Percentiles rank a stretch among this genome's conserved stretches.
These are phyloP conservation scores for Leptinotarsa undecemlineata DNA, from an alignment of 1,140 invertebrate genomes.

Conservation along the genomic window DNA sequence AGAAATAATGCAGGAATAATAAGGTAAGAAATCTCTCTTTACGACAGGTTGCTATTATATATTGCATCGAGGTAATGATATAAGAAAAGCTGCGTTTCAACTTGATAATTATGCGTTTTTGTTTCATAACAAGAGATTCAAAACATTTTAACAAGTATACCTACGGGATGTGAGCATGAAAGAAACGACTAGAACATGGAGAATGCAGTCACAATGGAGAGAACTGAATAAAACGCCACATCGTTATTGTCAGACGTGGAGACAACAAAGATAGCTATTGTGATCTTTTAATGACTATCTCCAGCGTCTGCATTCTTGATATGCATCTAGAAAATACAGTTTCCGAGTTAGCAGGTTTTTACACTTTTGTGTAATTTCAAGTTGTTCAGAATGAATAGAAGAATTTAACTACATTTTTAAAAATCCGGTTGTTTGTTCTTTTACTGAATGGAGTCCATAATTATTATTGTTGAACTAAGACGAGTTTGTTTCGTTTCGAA, in stretches of 20 bases:
- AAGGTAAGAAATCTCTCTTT: not conserved
- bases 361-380: not conserved
- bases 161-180: slow-evolving; percentile 7
- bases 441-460: too few relatives aligned
- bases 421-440: not conserved
- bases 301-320: slow-evolving; percentile 29
- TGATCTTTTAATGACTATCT: slow-evolving; percentile 30
- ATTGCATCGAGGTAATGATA: slow-evolving; percentile 6
- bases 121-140: slow-evolving; percentile 14
- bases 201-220: not conserved
- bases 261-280: slow-evolving; percentile 25
- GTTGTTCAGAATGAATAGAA: not conserved
- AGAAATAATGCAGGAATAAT: slow-evolving; percentile 11
- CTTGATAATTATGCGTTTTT: not conserved
- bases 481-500: too few relatives aligned
- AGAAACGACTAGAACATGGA: not conserved
- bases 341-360: slow-evolving; percentile 18
- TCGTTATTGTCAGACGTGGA: slow-evolving; percentile 29
- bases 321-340: slow-evolving; percentile 17
- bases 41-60: slow-evolving; percentile 13
- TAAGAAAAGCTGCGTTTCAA: slow-evolving; percentile 6
- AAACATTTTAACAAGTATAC: slow-evolving; percentile 22
- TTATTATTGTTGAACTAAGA: too few relatives aligned
- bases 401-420: not conserved
- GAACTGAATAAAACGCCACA: slow-evolving; percentile 14